Evolutionary conservation across 2,797 vertebrate species (phyloP), one percentile per base, ranked within the genome.

Genomic region (Mycteria americana): DNA sequence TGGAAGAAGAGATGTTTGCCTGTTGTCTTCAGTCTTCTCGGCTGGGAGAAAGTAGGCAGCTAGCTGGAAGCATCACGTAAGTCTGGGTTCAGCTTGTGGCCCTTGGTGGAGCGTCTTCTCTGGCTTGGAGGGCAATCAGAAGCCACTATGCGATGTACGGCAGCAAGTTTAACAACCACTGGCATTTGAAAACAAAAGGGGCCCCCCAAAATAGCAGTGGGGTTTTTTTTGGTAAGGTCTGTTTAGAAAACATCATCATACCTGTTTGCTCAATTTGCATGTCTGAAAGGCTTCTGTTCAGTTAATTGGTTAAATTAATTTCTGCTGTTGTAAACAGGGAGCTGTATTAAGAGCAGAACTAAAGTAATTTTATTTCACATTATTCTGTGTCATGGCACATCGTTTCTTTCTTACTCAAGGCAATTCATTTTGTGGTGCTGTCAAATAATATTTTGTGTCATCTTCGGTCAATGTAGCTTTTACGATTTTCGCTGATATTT

Each of bases 291-390:
- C 80, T 85, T 76, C 54, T 54, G 24, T 79, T 92, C 65, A 37
- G 53, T 92, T 93, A 95, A 94, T 93, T 94, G 91, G 79, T 88
- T 57, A 94, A 94, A 88, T 94, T 93, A 94, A 94, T 96, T 92
- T 86, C n/a, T 75, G 65, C 76, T 59, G 43, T 69, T 96, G 79
- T 69, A 72, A 96, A 85, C 5, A 12, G 74, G 72, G 77, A 73
- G 65, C 87, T 60, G 69, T 84, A 68, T 78, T 53, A 91, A 81
- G 79, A 94, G 87, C 82, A 88, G 82, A 79, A 73, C 69, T 39
- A 2, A 95, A 94, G 85, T 81, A 75, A 94, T 95, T 92, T 96
- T 95, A 54, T 79, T 92, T 91, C 62, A 59, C 95, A 54, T 96
- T 96, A 86, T 73, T 93, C 76, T 63, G 53, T 93, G 92, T 75